Conservation (phyloP, 2,888 invertebrate genomes). For the Hipparchia semele region DNA sequence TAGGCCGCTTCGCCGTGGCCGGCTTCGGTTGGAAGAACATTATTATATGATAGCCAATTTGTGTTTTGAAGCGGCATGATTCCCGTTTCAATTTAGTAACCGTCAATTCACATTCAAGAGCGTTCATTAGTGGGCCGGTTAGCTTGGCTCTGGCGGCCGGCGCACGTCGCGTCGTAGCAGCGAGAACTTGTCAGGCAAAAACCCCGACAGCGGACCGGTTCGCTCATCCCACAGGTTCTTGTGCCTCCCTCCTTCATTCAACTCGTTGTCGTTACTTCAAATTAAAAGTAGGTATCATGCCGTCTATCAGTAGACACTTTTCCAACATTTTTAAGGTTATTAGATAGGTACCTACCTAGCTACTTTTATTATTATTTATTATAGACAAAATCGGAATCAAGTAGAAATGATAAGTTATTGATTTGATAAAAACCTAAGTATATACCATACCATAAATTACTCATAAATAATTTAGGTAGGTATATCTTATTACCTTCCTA, state of each 20-base stretch:
- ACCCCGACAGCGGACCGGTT: constrained; percentile 47
- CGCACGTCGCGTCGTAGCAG: constrained; percentile 24
- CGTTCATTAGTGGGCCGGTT: constrained; percentile 48
- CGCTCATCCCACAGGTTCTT: constrained; percentile 72
- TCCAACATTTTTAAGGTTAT: neutral
- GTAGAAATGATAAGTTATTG: neutral
- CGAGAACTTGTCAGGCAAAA: constrained; percentile 56
- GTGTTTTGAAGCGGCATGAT: constrained; percentile 30
- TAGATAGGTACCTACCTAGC: neutral
- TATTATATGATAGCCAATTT: neutral
- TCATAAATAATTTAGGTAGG: too few relatives aligned
- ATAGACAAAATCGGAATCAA: constrained; percentile 1
- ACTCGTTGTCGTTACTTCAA: constrained; percentile 31
- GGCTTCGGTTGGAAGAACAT: too few relatives aligned
- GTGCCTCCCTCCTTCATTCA: constrained; percentile 54
- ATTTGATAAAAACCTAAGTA: too few relatives aligned
- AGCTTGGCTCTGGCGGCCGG: constrained; percentile 33
- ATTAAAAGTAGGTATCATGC: neutral
- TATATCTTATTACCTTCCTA: too few relatives aligned
- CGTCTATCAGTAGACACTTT: neutral
- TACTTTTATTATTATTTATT: too few relatives aligned
- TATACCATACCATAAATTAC: too few relatives aligned
- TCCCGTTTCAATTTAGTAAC: constrained; percentile 38
- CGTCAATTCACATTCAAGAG: constrained; percentile 48
- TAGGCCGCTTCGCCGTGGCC: too few relatives aligned